Conservation (phyloP, 2,888 invertebrate genomes). For the Tricholauxania praeusta region DNA sequence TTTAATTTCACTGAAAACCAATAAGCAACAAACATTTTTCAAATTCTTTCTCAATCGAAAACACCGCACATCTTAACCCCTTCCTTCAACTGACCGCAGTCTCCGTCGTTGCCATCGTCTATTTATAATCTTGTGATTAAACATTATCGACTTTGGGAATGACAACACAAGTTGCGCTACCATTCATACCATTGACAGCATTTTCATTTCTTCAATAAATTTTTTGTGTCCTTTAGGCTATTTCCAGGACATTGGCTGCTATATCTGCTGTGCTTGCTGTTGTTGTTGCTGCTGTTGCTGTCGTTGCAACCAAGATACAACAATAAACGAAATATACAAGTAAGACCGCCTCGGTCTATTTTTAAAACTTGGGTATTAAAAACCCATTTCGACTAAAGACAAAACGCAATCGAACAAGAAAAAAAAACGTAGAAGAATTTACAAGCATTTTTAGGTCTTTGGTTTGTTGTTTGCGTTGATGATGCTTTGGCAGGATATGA, state of each 20-base stretch:
- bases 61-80: background rate
- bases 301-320: background rate
- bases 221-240: slow-evolving; percentile 47
- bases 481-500: background rate
- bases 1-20: too few species aligned
- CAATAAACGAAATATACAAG: background rate
- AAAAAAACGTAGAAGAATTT: slow-evolving; percentile 4
- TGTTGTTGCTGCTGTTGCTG: slow-evolving; percentile 17
- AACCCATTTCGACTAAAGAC: slow-evolving; percentile 50
- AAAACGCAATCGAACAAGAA: slow-evolving; percentile 32
- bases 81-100: background rate
- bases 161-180: slow-evolving; percentile 51
- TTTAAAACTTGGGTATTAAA: slow-evolving; percentile 49
- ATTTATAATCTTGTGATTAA: slow-evolving; percentile 57
- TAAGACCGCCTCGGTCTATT: background rate
- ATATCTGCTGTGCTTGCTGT: background rate
- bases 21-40: background rate
- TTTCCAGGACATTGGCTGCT: slow-evolving; percentile 41
- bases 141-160: slow-evolving; percentile 60
- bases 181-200: background rate
- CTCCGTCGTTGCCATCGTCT: slow-evolving; percentile 38
- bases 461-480: slow-evolving; percentile 24
- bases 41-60: background rate
- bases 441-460: slow-evolving; percentile 23
- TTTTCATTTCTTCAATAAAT: slow-evolving; percentile 29